Conservation (phyloP, 2,797 vertebrate species). For the Sebastes wilsoni region DNA sequence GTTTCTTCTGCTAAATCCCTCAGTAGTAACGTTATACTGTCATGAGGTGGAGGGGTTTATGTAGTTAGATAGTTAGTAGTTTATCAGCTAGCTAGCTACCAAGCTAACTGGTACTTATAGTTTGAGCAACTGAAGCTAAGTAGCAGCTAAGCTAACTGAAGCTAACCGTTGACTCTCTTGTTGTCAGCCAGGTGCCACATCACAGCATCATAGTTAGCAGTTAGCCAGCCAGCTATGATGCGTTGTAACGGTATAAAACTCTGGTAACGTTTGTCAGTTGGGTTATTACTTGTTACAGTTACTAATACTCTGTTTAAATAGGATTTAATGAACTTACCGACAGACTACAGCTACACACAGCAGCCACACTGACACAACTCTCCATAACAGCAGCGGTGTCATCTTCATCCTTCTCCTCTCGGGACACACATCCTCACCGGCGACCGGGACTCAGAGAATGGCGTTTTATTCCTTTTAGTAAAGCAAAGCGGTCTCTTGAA, state of each 20-base stretch:
- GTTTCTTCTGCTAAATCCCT: not conserved
- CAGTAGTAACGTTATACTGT: fast-evolving
- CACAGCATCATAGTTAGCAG: conserved; percentile 34
- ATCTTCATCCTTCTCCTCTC: conserved; percentile 77
- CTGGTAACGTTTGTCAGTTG: not conserved
- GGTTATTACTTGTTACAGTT: not conserved
- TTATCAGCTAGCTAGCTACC: not conserved
- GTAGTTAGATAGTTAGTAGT: not conserved
- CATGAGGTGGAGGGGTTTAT: fast-evolving
- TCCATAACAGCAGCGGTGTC: conserved; percentile 60
- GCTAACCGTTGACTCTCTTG: too few relatives aligned
- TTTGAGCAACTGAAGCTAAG: not conserved
- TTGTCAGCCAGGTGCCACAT: conserved; percentile 72
- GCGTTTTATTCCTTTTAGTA: not conserved
- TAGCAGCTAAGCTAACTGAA: too few relatives aligned
- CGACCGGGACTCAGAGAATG: not conserved
- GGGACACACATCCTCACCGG: conserved; percentile 71
- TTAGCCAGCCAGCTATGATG: conserved; percentile 8
- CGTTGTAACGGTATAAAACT: not conserved
- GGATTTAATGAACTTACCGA: conserved; percentile 62
- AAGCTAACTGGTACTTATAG: not conserved
- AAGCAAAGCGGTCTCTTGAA: not conserved
- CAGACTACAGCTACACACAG: conserved; percentile 60
- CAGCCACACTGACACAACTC: conserved; percentile 66
- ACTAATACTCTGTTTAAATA: fast-evolving